Evolutionary conservation across 2,113 vertebrate genomes (phyloP).

Genomic region (Takifugu flavidus): DNA sequence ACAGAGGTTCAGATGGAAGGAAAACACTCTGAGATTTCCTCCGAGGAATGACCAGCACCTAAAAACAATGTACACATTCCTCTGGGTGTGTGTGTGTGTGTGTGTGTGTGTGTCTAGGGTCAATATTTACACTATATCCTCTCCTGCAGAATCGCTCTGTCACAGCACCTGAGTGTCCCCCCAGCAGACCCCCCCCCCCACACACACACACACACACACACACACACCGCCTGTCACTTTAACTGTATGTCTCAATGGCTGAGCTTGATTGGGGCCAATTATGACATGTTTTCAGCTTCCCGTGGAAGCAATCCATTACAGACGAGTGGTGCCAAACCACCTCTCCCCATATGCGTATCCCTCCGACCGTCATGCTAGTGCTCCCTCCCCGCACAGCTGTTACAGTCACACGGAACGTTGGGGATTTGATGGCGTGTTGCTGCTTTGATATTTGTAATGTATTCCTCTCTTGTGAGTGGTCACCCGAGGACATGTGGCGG

Average conservation of each 20-base stretch:
- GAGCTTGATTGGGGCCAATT: constrained; percentile 63
- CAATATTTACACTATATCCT: constrained; percentile 70
- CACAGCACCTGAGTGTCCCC: constrained; percentile 44
- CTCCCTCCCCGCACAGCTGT: constrained; percentile 43
- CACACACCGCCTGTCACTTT: background rate
- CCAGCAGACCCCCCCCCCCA: background rate
- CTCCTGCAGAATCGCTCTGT: constrained; percentile 49
- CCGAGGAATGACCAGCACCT: too few species aligned
- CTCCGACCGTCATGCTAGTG: constrained; percentile 18
- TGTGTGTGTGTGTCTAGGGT: constrained; percentile 30
- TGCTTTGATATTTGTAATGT: constrained; percentile 10
- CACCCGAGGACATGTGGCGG: background rate
- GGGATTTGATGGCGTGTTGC: constrained; percentile 30
- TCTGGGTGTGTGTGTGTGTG: too few species aligned
- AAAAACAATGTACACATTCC: too few species aligned
- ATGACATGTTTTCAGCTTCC: constrained; percentile 51
- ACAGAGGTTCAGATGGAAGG: too few species aligned
- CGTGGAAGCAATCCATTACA: constrained; percentile 52
- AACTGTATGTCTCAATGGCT: constrained; percentile 31
- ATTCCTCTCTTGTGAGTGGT: constrained; percentile 15
- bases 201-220: background rate
- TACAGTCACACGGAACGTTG: constrained; percentile 34
- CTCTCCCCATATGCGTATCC: constrained; percentile 41
- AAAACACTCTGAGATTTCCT: too few species aligned
- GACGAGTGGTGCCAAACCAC: constrained; percentile 29